Evolutionary conservation across 2,888 invertebrate genomes (phyloP).

Genomic region (Torymus tubicola): DNA sequence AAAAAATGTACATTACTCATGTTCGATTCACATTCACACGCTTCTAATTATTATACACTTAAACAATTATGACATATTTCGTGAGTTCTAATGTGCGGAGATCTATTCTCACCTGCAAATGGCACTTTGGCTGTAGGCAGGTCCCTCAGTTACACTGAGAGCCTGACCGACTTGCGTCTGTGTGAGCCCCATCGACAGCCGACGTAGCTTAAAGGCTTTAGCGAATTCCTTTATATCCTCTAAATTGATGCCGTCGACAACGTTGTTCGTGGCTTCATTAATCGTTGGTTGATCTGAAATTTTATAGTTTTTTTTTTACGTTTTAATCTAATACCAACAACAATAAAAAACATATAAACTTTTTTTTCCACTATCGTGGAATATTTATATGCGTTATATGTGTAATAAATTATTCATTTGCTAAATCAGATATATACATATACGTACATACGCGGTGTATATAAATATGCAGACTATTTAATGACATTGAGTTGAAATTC

Average conservation of each 20-base stretch:
- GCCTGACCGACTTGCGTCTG: conserved; percentile 99
- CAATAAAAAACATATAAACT: background rate
- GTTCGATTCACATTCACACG: conserved; percentile 4
- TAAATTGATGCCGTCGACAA: conserved; percentile 96
- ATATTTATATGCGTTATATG: too few relatives aligned
- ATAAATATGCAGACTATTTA: too few relatives aligned
- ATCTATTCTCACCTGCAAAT: conserved; percentile 93
- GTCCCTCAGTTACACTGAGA: conserved; percentile 96
- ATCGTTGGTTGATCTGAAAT: conserved; percentile 90
- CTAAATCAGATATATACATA: too few relatives aligned
- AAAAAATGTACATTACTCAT: background rate
- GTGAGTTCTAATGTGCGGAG: background rate
- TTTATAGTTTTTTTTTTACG: background rate
- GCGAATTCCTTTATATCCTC: conserved; percentile 99
- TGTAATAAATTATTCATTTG: too few relatives aligned
- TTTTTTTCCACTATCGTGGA: background rate
- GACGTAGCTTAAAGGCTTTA: conserved; percentile 95
- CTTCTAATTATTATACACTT: conserved; percentile 51
- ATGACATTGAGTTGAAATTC: background rate
- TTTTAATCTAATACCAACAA: too few relatives aligned
- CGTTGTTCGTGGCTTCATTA: conserved; percentile 94
- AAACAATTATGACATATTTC: conserved; percentile 49
- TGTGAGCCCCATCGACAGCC: conserved; percentile 94
- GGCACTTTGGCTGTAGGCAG: conserved; percentile 98
- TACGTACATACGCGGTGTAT: too few relatives aligned